Percentiles rank a stretch among this genome's conserved stretches.
Conservation (phyloP, 1,140 invertebrate genomes). For the Dryas iulia region DNA sequence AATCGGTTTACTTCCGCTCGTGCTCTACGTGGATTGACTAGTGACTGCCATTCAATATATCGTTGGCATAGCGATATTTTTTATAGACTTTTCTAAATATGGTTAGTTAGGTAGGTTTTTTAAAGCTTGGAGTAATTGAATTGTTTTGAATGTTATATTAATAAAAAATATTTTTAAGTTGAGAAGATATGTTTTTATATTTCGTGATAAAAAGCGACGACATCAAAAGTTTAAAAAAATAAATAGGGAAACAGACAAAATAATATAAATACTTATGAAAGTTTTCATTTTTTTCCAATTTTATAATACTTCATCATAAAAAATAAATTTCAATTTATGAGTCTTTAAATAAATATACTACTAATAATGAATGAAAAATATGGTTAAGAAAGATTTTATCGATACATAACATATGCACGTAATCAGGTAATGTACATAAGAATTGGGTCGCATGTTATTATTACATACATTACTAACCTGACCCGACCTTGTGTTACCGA, state of each 20-base stretch:
- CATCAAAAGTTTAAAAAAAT: too few relatives aligned
- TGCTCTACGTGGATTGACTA: slow-evolving; percentile 26
- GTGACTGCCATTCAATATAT: background rate
- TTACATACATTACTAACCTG: background rate
- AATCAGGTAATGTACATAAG: background rate
- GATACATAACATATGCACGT: too few relatives aligned
- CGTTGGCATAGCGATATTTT: background rate
- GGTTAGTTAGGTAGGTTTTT: background rate
- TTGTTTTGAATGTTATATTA: background rate
- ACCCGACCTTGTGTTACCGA: slow-evolving; percentile 25
- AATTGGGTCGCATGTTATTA: background rate
- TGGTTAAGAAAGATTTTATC: background rate
- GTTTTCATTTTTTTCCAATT: too few relatives aligned
- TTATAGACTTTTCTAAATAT: background rate
- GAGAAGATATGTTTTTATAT: too few relatives aligned
- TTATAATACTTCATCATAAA: too few relatives aligned
- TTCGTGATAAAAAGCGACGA: too few relatives aligned
- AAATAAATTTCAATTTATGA: too few relatives aligned
- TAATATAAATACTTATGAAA: too few relatives aligned
- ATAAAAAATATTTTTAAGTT: background rate
- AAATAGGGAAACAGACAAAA: too few relatives aligned
- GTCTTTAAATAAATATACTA: background rate
- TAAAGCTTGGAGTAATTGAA: background rate
- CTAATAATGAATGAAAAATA: background rate
- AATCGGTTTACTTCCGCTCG: slow-evolving; percentile 52